Base-by-base conservation (phyloP, 1,140 invertebrate genomes). In the Drosophila arizonae region DNA sequence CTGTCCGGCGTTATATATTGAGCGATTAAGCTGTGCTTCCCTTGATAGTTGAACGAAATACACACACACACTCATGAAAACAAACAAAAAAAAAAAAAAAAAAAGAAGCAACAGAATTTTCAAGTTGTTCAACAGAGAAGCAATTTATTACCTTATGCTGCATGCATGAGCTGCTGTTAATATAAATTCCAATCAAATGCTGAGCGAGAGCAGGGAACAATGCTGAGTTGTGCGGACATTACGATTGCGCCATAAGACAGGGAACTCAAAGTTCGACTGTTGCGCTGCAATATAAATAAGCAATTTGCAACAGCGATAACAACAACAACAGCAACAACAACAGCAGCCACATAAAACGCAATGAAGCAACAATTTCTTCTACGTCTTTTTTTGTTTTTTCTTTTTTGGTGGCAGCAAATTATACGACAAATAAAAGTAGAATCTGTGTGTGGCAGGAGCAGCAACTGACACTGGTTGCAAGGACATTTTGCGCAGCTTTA, bases 271-370 rank as follows among this genome's bases (percentile, higher is more conserved):
- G 48, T 68, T 67, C 56, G 11, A 11, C 56, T 39, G 55, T 41
- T 39, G 54, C 67, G 65, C 67, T 65, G 33, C 75, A 72, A 87
- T 39, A 86, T 86, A 86, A 81, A 86, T 82, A 87, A 78, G 71
- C 78, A 81, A 81, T 81, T 85, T 87, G 55, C 64, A 64, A 48
- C 56, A 63, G 67, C 58, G 73, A 63, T 60, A 77, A 46, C 36
- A 63, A 66, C 50, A 41, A 11, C 43, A 57, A 26, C 6, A 62
- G 36, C 36, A 63, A 66, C 50, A 41, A 11, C 43, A 57, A 26
- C 6, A 62, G 36, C 6, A 8, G 15, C n/a, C 48, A 76, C 63
- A 78, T 67, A 61, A 86, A 86, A 75, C 58, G 75, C 78, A 78
- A 78, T 69, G 68, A 79, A 79, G 82, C 76, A 81, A 86, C 82